Evolutionary conservation across 2,113 vertebrate genomes (phyloP).

Genomic region (Microtus pennsylvanicus): DNA sequence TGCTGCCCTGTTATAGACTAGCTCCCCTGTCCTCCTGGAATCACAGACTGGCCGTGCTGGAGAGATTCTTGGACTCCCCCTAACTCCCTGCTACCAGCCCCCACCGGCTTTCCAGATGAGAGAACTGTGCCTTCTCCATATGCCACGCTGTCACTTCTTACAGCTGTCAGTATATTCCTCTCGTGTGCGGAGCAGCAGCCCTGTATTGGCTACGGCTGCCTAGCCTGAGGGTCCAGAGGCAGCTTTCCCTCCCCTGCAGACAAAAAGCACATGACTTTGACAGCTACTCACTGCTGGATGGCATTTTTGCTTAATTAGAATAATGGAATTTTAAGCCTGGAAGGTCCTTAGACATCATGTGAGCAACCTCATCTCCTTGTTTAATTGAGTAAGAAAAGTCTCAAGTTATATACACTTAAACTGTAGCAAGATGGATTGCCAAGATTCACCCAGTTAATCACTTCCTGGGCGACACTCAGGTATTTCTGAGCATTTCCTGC

Average conservation of each 20-base stretch:
- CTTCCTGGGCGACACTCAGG: neutral
- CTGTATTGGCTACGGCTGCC: neutral
- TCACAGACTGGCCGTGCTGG: neutral
- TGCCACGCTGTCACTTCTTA: neutral
- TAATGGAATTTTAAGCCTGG: slow-evolving; percentile 58
- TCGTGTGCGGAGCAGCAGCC: neutral
- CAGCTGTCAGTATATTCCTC: neutral
- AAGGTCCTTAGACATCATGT: slow-evolving; percentile 38
- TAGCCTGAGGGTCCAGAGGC: slow-evolving; percentile 2
- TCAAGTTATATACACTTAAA: neutral
- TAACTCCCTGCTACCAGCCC: neutral
- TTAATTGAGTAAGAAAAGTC: slow-evolving; percentile 53
- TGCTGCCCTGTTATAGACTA: neutral
- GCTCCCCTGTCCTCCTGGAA: neutral
- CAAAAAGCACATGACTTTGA: neutral
- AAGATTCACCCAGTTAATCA: slow-evolving; percentile 20
- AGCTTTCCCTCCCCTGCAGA: slow-evolving; percentile 16
- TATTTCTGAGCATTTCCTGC: slow-evolving; percentile 29
- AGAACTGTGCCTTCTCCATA: neutral
- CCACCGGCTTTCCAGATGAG: neutral
- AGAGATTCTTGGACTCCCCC: neutral
- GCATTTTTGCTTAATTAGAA: slow-evolving; percentile 67
- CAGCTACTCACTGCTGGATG: neutral
- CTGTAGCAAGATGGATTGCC: neutral
- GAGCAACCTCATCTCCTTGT: neutral